Evolutionary conservation across 2,113 vertebrate genomes (phyloP), one percentile per base, ranked within the genome.

Genomic region (Vulpes vulpes): DNA sequence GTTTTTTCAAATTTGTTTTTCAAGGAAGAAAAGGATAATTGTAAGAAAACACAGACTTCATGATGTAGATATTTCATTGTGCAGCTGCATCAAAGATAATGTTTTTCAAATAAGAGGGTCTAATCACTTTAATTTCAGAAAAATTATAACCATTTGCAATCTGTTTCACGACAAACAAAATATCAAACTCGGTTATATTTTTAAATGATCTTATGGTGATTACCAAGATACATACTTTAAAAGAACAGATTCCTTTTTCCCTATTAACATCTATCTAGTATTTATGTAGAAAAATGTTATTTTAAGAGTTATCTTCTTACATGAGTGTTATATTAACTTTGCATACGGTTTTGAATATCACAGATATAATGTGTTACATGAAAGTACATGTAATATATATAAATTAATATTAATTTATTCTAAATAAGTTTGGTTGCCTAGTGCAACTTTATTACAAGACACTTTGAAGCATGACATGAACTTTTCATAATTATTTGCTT

Each of bases 261-360:
- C 4, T 53, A 49, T 73, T 27, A 32, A 93, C 15, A 30, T 16
- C 27, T 71, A 9, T 57, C 27, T 78, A 32, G 27, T 57, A 73
- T 62, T 32, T 20, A 67, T 17, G 60, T 53, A 53, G 51, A 51
- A 74, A 88, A 35, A 19, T 5, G 3, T 90, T 92, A 38, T 32
- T 92, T 81, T 53, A 79, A 92, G 88, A 57, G n/a, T 15, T 79
- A 35, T 8, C 30, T 22, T 86, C 91, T 96, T 80, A 67, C 15
- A 23, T 38, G 23, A 87, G 25, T 69, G 35, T 25, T 81, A 7
- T 38, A n/a, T 53, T 89, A 65, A 78, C 22, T 95, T 86, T 82
- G 35, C 5, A 2, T 59, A 49, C 30, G 30, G 51, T 86, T 81
- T 90, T 86, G 87, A 94, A 64, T 25, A 76, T 38, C 53, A 67